A percentile compares a stretch with the other conserved stretches of the same genome.
Evolutionary conservation across 2,113 vertebrate genomes (phyloP).

Genomic region (Rhinopomastus cyanomelas): DNA sequence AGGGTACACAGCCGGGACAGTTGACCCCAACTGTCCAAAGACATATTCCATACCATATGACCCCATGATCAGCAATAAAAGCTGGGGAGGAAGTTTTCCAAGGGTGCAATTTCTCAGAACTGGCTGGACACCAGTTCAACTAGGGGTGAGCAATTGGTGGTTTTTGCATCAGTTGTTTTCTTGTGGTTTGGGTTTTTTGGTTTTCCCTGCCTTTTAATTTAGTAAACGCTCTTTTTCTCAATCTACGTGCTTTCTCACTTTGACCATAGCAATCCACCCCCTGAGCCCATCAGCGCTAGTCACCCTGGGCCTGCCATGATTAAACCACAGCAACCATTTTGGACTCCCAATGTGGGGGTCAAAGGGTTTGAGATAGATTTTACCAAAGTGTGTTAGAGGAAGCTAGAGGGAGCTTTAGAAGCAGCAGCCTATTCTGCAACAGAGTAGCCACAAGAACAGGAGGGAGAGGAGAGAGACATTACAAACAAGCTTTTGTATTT

Average conservation of each 20-base stretch:
- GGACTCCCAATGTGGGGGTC: neutral
- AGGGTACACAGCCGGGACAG: neutral
- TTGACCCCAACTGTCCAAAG: neutral
- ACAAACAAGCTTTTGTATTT: neutral
- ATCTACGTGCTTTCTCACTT: neutral
- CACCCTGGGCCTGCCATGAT: neutral
- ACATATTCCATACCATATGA: neutral
- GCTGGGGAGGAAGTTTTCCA: too few species aligned
- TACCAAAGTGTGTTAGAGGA: neutral
- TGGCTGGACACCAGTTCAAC: neutral
- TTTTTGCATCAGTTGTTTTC: neutral
- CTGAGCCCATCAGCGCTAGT: neutral
- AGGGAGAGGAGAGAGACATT: neutral
- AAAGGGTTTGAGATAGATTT: neutral
- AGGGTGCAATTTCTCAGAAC: neutral
- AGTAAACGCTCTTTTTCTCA: too few species aligned
- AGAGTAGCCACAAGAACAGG: neutral
- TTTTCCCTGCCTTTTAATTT: too few species aligned
- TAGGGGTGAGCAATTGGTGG: accelerated
- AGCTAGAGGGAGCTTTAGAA: neutral
- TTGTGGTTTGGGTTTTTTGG: neutral
- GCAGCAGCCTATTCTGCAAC: neutral
- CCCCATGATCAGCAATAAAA: neutral
- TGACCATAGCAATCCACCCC: neutral
- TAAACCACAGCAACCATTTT: neutral